These are phyloP conservation scores for Dryococelus australis DNA, from an alignment of 2,888 invertebrate genomes.

Conservation along the genomic window DNA sequence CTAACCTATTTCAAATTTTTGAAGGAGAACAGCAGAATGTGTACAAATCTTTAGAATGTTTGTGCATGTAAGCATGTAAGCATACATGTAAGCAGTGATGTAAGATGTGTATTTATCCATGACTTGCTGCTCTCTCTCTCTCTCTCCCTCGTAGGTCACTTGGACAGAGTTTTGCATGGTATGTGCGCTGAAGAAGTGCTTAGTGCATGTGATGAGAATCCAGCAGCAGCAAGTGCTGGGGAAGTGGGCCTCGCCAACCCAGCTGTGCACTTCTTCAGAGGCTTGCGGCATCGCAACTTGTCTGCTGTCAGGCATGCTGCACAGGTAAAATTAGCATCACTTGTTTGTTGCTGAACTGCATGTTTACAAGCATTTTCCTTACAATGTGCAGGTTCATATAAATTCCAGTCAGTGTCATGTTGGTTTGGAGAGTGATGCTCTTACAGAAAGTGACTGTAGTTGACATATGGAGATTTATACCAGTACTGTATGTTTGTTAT, in stretches of 20 bases:
- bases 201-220: constrained; percentile 90
- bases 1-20: too few species aligned
- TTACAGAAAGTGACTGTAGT: too few species aligned
- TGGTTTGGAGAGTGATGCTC: too few species aligned
- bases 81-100: background rate
- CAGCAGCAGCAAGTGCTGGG: constrained; percentile 66
- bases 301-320: constrained; percentile 95
- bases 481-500: too few species aligned
- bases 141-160: constrained; percentile 69
- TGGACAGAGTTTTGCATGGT: constrained; percentile 93
- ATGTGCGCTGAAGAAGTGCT: constrained; percentile 96
- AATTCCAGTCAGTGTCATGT: too few species aligned
- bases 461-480: too few species aligned
- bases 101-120: background rate
- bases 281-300: constrained; percentile 88
- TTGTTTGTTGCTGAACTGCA: background rate
- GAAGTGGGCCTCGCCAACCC: constrained; percentile 87
- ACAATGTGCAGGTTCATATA: too few species aligned
- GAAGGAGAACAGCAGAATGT: too few species aligned
- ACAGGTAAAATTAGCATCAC: constrained; percentile 56
- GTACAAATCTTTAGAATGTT: too few species aligned
- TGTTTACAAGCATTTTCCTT: background rate
- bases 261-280: constrained; percentile 94
- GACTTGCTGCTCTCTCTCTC: background rate
- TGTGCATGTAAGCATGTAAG: too few species aligned